phyloP scores from a whole-genome alignment of 2,797 vertebrate species.

The Setipinna tenuifilis region DNA sequence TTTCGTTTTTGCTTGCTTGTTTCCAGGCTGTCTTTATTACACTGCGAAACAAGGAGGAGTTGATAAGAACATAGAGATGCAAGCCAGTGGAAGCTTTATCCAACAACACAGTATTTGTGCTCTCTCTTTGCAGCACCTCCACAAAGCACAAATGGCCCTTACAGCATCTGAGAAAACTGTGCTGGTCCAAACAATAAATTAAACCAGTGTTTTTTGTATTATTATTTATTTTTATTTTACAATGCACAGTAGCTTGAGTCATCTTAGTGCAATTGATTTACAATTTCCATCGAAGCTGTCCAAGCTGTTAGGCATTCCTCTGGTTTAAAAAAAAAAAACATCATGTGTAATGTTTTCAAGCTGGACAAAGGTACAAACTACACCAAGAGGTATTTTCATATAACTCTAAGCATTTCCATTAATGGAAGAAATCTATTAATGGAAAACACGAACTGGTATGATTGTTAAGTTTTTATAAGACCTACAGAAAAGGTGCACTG shows the following conservation, averaged over 20 bases:
- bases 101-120: background rate
- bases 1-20: background rate
- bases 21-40: background rate
- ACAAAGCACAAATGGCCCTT: background rate
- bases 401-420: too few species aligned
- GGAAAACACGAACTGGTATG: too few species aligned
- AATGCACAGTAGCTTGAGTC: background rate
- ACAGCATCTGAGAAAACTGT: background rate
- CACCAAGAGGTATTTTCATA: background rate
- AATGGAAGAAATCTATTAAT: too few species aligned
- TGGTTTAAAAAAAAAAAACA: background rate
- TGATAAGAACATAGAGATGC: background rate
- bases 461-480: too few species aligned
- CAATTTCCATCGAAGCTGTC: background rate
- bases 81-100: background rate
- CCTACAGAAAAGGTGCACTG: too few species aligned
- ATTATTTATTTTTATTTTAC: too few species aligned
- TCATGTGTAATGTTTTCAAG: background rate
- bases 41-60: background rate
- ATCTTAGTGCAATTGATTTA: background rate
- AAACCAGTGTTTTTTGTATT: too few species aligned
- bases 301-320: background rate
- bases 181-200: background rate
- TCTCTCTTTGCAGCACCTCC: background rate
- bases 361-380: background rate